These are phyloP conservation scores for Apomyelois bistriatella DNA, from an alignment of 2,888 invertebrate genomes.

Conservation along the genomic window DNA sequence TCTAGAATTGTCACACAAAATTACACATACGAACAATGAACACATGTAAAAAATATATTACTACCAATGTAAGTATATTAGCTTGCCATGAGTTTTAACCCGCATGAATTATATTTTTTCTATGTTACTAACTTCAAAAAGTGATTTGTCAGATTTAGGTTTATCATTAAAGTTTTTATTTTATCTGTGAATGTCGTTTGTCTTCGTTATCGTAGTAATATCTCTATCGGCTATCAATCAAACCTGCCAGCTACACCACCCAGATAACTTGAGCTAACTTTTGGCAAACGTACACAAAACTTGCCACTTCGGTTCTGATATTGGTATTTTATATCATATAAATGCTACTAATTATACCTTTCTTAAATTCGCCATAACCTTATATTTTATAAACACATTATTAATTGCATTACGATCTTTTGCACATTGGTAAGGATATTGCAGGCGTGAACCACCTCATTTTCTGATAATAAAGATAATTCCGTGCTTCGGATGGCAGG, in stretches of 20 bases:
- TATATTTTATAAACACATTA: too few relatives aligned
- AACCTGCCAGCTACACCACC: slow-evolving; percentile 9
- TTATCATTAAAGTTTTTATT: background rate
- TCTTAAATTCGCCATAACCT: background rate
- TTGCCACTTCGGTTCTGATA: background rate
- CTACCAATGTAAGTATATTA: too few relatives aligned
- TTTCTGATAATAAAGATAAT: too few relatives aligned
- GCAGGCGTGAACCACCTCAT: too few relatives aligned
- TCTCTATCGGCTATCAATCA: slow-evolving; percentile 10
- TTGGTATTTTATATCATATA: background rate
- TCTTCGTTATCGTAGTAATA: slow-evolving; percentile 5
- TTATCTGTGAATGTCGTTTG: slow-evolving; percentile 7
- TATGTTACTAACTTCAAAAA: background rate
- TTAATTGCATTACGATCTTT: too few relatives aligned
- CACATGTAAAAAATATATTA: too few relatives aligned
- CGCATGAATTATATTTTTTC: too few relatives aligned
- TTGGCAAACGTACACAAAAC: slow-evolving; percentile 8
- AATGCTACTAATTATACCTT: background rate
- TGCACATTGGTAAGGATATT: too few relatives aligned
- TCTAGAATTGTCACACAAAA: too few relatives aligned
- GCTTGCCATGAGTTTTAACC: too few relatives aligned
- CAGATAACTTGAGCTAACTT: slow-evolving; percentile 6
- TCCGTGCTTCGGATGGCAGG: too few relatives aligned
- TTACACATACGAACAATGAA: too few relatives aligned
- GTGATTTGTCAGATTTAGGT: background rate